phyloP scores from a whole-genome alignment of 2,888 invertebrate species.

The Copidosoma aretas region DNA sequence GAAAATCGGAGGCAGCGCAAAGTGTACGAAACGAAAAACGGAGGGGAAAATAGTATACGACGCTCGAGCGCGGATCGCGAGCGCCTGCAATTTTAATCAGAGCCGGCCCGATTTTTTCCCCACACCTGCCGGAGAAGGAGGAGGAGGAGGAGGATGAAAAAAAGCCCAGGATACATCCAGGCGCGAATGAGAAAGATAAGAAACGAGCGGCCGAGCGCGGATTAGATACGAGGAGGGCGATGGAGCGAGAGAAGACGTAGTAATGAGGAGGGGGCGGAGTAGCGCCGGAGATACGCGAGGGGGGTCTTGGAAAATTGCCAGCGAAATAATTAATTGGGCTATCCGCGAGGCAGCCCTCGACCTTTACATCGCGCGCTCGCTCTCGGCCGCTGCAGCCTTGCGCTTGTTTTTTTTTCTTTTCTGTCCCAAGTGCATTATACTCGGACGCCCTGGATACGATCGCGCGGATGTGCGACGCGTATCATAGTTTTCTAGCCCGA shows the following conservation, averaged over 20 bases:
- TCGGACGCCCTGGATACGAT: no score
- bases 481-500: no score
- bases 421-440: no score
- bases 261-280: constrained; percentile 20
- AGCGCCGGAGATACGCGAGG: neutral
- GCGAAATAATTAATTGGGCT: constrained; percentile 43
- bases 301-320: constrained; percentile 37
- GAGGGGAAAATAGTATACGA: no score
- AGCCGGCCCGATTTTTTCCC: no score
- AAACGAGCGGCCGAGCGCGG: constrained; percentile 6
- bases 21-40: no score
- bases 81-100: no score
- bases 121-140: neutral
- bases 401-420: no score
- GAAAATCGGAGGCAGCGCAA: no score
- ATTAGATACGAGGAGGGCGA: neutral
- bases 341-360: constrained; percentile 26
- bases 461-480: no score
- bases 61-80: no score
- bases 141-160: neutral
- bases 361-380: constrained; percentile 2
- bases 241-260: neutral
- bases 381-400: no score
- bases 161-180: neutral
- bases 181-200: constrained; percentile 3